These are phyloP conservation scores for Acrobasis suavella DNA, from an alignment of 2,888 invertebrate genomes.

Conservation along the genomic window DNA sequence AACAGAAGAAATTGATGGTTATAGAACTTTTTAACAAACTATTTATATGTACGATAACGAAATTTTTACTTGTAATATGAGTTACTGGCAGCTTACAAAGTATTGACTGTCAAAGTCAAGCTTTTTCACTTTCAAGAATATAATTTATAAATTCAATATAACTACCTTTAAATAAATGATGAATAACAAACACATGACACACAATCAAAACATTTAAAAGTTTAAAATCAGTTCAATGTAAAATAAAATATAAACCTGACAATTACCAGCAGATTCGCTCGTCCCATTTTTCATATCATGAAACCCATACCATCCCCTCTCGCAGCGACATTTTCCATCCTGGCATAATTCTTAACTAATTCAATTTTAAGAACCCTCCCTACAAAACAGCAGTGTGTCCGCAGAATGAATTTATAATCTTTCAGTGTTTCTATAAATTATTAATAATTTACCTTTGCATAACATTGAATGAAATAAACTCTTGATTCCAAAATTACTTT, in stretches of 20 bases:
- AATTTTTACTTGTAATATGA: too few species aligned
- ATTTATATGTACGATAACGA: too few species aligned
- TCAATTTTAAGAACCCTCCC: conserved; percentile 22
- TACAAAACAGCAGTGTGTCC: conserved; percentile 21
- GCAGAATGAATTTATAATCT: conserved; percentile 23
- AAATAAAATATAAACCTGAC: neutral
- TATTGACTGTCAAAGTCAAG: too few species aligned
- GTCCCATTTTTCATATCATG: conserved; percentile 15
- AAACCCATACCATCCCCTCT: conserved; percentile 11
- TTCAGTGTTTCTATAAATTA: conserved; percentile 22
- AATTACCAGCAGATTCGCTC: conserved; percentile 4
- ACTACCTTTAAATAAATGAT: too few species aligned
- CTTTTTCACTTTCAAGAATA: too few species aligned
- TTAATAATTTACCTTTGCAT: conserved; percentile 20
- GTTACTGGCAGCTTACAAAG: too few species aligned
- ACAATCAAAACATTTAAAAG: too few species aligned
- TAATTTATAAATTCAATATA: too few species aligned
- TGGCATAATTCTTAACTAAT: conserved; percentile 20
- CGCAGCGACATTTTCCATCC: conserved; percentile 10
- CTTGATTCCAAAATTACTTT: conserved; percentile 16
- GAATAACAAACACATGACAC: too few species aligned
- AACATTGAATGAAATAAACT: conserved; percentile 16
- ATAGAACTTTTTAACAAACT: too few species aligned
- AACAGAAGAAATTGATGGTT: too few species aligned
- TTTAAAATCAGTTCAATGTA: neutral